Base-by-base conservation (phyloP, 2,797 vertebrate genomes). In the Rhinatrema bivittatum region DNA sequence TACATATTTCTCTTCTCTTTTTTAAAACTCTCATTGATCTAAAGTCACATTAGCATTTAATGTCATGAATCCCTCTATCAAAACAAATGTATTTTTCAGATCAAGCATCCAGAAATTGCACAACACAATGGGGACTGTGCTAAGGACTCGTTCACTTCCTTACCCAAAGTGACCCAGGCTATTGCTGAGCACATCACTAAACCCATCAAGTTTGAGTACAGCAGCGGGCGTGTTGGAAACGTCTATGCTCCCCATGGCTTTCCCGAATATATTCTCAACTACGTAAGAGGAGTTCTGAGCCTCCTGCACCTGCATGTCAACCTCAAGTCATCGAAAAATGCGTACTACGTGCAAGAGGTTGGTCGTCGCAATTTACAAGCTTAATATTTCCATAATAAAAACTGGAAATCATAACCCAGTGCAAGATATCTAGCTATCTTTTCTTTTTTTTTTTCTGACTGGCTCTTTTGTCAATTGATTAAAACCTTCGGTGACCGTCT, bases 121-220 rank as follows among this genome's bases (percentile, higher is more conserved):
- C 81, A 92, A 30, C 84, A 81, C 44, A 89, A 86, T 29, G 87
- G 87, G 22, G 40, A 85, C 30, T 75, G 62, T 17, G 74, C 67
- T 8, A 72, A 27, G 8, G 64, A 69, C 25, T 20, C 29, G 18
- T 91, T 85, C 22, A 60, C 8, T 11, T 39, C 38, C 0, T 76
- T 82, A n/a, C 50, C 64, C 0, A 88, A 68, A 50, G 62, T 91
- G 37, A 75, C 65, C 28, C 65, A 84, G 29, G 75, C 47, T 4
- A 35, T 91, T 1, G 31, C 70, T 7, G 50, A 60, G 3, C 84
- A 87, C 36, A 70, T 94, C n/a, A 50, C 41, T 57, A 82, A 80
- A 50, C 72, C 78, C n/a, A 72, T 93, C 50, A 72, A 66, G 53
- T 94, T 96, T 50, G 79, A 87, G 28, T 89, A 89, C 19, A 30